Conservation (phyloP, 2,797 vertebrate species). For the Centroberyx gerrardi region DNA sequence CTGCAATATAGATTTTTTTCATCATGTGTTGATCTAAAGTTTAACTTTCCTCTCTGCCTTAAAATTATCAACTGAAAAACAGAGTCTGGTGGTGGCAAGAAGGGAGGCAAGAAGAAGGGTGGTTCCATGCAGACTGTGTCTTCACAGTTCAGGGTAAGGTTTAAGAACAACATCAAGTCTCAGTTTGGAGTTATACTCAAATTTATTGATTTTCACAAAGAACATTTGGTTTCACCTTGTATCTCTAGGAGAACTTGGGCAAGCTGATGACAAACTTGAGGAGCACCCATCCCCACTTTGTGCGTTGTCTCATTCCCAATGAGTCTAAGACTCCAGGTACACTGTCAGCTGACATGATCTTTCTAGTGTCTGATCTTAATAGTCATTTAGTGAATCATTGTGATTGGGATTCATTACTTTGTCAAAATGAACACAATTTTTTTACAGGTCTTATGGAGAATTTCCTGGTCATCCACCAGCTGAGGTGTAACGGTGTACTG, state of each 20-base stretch:
- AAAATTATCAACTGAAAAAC: neutral
- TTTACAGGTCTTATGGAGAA: conserved; percentile 91
- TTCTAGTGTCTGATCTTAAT: neutral
- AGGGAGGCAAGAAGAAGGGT: conserved; percentile 92
- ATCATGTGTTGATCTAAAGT: neutral
- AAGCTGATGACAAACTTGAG: conserved; percentile 92
- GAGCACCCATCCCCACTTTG: conserved; percentile 93
- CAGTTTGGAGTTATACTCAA: neutral
- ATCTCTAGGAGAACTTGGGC: conserved; percentile 90
- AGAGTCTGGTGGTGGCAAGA: conserved; percentile 80
- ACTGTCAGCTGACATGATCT: neutral
- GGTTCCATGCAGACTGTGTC: conserved; percentile 95
- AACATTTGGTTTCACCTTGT: neutral
- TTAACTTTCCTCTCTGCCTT: rapidly evolving
- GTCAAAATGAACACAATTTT: neutral
- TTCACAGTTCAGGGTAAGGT: conserved; percentile 89
- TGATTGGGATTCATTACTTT: neutral
- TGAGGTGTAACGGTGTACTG: conserved; percentile 92
- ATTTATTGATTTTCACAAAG: neutral
- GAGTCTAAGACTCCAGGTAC: conserved; percentile 94
- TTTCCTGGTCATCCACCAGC: conserved; percentile 92
- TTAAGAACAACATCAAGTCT: neutral
- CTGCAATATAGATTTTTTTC: too few relatives aligned
- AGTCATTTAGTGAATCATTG: neutral
- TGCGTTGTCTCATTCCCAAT: conserved; percentile 94